phyloP scores from a whole-genome alignment of 2,113 vertebrate genomes.

The Ciconia boyciana region DNA sequence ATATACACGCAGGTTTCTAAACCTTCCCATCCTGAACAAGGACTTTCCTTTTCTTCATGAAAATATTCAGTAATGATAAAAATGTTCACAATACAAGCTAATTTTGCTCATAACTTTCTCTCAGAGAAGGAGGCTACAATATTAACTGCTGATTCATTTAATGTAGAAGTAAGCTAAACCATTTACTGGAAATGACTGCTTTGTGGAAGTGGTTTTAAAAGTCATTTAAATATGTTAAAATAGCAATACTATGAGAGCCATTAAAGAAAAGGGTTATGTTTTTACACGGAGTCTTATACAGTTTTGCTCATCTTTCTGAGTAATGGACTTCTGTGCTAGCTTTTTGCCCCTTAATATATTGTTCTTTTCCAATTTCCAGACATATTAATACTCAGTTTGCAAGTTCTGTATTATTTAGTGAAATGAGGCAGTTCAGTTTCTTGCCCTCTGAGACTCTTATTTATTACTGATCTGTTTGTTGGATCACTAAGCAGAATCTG shows the following conservation, averaged over 20 bases:
- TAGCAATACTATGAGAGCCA: neutral
- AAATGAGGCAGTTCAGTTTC: neutral
- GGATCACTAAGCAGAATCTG: neutral
- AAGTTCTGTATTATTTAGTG: neutral
- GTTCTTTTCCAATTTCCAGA: neutral
- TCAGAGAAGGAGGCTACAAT: neutral
- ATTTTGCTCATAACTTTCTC: neutral
- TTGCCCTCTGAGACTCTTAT: neutral
- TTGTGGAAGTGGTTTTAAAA: conserved; percentile 4
- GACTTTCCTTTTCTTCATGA: neutral
- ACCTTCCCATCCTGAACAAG: neutral
- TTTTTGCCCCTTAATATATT: neutral
- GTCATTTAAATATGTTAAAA: conserved; percentile 8
- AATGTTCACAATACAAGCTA: neutral
- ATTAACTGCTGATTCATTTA: neutral
- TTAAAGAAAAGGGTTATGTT: neutral
- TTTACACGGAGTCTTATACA: neutral
- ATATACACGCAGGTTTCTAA: neutral
- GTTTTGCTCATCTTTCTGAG: neutral
- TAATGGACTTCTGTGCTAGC: neutral
- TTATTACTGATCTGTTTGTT: neutral
- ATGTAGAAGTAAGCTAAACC: neutral
- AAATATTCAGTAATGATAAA: neutral
- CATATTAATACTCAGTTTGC: neutral
- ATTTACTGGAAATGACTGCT: neutral